These are phyloP conservation scores for Channallabes apus DNA, from an alignment of 2,797 vertebrate species.

Conservation along the genomic window DNA sequence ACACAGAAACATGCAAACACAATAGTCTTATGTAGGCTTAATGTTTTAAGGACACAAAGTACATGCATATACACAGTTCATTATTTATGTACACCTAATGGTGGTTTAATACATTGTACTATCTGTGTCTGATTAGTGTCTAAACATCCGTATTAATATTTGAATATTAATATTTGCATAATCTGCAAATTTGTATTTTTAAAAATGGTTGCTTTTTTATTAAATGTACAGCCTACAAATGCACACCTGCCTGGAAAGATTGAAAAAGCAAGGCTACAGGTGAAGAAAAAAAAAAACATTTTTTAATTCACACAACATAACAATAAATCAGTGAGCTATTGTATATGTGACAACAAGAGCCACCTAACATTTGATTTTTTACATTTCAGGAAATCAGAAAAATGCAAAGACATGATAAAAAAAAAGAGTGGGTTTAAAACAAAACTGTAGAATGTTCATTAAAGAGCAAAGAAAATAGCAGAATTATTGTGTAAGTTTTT, in stretches of 20 bases:
- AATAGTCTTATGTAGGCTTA: conserved; percentile 20
- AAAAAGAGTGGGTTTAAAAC: background rate
- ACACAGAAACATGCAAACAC: conserved; percentile 48
- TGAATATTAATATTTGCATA: too few relatives aligned
- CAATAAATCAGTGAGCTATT: background rate
- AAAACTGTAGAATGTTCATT: background rate
- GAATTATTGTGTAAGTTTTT: background rate
- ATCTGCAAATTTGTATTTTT: too few relatives aligned
- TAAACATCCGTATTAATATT: background rate
- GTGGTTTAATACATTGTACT: background rate
- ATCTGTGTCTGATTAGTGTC: background rate
- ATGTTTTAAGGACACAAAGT: background rate
- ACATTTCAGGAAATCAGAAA: background rate
- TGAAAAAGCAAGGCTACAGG: background rate
- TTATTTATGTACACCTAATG: background rate
- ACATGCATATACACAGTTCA: background rate
- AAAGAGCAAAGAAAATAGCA: background rate
- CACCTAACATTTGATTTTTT: background rate
- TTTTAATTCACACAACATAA: too few relatives aligned
- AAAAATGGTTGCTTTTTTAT: background rate
- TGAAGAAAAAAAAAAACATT: background rate
- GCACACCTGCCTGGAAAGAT: background rate
- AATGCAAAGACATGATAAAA: background rate
- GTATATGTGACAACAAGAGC: background rate
- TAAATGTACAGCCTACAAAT: background rate